Evolutionary conservation across 2,113 vertebrate species (phyloP).

Genomic region (Odocoileus virginianus): DNA sequence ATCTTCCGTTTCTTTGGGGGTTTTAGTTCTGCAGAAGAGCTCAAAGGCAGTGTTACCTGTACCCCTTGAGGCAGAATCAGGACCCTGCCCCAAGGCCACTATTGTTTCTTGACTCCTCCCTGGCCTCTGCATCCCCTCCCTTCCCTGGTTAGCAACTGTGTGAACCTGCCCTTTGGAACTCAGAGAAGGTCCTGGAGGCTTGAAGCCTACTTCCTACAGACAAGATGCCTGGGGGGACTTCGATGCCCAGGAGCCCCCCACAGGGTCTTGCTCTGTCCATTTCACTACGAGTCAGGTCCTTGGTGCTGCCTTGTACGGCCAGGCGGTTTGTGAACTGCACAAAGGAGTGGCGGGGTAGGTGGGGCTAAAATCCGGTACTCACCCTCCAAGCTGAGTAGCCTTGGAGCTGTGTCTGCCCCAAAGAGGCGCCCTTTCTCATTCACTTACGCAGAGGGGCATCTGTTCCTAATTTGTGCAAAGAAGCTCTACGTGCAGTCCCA

Average conservation of each 20-base stretch:
- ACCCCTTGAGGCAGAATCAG: neutral
- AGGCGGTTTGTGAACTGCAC: neutral
- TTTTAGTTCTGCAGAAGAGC: neutral
- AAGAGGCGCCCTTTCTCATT: neutral
- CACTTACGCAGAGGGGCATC: neutral
- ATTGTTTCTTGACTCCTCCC: neutral
- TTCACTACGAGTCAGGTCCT: neutral
- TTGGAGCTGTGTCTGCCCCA: neutral
- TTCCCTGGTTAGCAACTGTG: neutral
- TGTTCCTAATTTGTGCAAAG: neutral
- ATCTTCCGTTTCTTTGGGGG: fast-evolving
- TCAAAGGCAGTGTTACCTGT: neutral
- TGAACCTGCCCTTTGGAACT: neutral
- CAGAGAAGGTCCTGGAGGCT: neutral
- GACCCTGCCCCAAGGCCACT: neutral
- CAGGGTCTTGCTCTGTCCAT: neutral
- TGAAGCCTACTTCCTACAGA: neutral
- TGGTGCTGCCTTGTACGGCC: neutral
- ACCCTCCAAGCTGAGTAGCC: neutral
- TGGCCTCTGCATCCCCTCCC: neutral
- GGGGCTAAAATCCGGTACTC: neutral
- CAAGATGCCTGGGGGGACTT: neutral
- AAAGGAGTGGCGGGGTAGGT: neutral
- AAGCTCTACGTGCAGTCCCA: neutral
- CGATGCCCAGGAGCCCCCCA: neutral